Evolutionary conservation across 2,888 invertebrate genomes (phyloP).

Genomic region (Sarcophaga carnaria): DNA sequence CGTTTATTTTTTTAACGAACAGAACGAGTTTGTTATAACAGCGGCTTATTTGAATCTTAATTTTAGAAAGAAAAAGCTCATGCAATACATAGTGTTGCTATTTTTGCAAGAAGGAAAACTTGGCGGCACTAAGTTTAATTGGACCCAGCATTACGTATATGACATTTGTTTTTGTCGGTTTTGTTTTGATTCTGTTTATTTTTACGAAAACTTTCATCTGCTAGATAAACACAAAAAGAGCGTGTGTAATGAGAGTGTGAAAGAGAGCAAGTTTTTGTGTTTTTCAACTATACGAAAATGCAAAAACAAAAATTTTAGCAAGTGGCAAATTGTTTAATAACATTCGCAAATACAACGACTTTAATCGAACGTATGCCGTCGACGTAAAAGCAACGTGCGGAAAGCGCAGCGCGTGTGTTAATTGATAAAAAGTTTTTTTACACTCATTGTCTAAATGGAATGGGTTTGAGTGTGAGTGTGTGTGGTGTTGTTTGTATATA

Average conservation of each 20-base stretch:
- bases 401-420: constrained; percentile 67
- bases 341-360: constrained; percentile 61
- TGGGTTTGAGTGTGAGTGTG: constrained; percentile 58
- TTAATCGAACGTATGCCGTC: constrained; percentile 70
- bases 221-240: not conserved
- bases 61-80: not conserved
- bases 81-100: not conserved
- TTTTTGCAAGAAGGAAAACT: not conserved
- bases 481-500: constrained; percentile 39
- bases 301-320: constrained; percentile 54
- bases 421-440: constrained; percentile 49
- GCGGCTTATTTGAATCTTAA: too few relatives aligned
- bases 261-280: constrained; percentile 26
- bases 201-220: constrained; percentile 39
- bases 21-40: too few relatives aligned
- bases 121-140: constrained; percentile 7
- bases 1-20: too few relatives aligned
- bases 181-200: constrained; percentile 42
- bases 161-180: constrained; percentile 27
- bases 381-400: constrained; percentile 67
- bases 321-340: constrained; percentile 62
- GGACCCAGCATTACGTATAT: not conserved
- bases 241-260: not conserved
- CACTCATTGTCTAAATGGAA: constrained; percentile 27
- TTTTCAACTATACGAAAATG: constrained; percentile 19